Conservation (phyloP, 2,797 vertebrate genomes). For the Salarias fasciatus region DNA sequence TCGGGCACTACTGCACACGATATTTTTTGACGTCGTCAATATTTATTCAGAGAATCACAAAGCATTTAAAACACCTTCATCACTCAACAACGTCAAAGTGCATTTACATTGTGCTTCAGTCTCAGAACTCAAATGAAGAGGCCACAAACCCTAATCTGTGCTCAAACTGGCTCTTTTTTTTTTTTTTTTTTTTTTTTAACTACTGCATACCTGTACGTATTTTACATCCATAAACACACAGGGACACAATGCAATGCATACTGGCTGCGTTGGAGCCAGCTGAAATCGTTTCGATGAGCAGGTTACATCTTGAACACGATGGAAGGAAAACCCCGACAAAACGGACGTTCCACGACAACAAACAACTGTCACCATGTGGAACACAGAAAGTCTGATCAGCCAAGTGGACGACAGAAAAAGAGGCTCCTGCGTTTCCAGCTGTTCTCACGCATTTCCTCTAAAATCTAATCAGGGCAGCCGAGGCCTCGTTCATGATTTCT, state of each 20-base stretch:
- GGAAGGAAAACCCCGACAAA: slow-evolving; percentile 27
- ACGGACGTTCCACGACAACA: slow-evolving; percentile 40
- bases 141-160: slow-evolving; percentile 43
- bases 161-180: slow-evolving; percentile 22
- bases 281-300: slow-evolving; percentile 41
- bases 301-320: slow-evolving; percentile 36
- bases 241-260: slow-evolving; percentile 33
- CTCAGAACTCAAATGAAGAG: slow-evolving; percentile 18
- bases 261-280: slow-evolving; percentile 7
- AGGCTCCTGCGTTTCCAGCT: slow-evolving; percentile 12
- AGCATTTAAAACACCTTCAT: slow-evolving; percentile 48
- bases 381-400: slow-evolving; percentile 25
- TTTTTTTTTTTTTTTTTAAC: no score
- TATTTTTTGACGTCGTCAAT: slow-evolving; percentile 29
- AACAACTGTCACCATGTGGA: slow-evolving; percentile 40
- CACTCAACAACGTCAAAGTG: slow-evolving; percentile 51
- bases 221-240: slow-evolving; percentile 42
- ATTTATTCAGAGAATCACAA: slow-evolving; percentile 46
- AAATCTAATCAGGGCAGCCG: slow-evolving; percentile 1
- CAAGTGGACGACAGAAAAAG: slow-evolving; percentile 5
- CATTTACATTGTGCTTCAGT: slow-evolving; percentile 69
- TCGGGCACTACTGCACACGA: slow-evolving; percentile 41
- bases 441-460: background rate
- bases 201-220: slow-evolving; percentile 36
- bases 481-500: background rate